Percentiles rank a stretch among this genome's conserved stretches.
Evolutionary conservation across 2,113 vertebrate species (phyloP).

Genomic region (Potamarius usumacintae): DNA sequence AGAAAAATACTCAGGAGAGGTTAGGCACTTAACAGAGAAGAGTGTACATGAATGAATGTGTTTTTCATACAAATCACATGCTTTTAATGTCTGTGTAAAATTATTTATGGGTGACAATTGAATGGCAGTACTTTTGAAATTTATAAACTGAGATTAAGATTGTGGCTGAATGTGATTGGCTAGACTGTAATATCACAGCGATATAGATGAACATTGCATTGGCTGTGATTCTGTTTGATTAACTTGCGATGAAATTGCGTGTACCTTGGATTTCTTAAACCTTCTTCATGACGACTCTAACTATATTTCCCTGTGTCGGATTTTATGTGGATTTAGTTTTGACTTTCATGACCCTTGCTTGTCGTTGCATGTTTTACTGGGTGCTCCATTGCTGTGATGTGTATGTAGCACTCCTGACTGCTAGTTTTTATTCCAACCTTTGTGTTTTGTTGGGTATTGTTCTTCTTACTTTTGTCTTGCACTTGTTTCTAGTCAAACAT

Average conservation of each 20-base stretch:
- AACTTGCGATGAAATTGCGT: neutral
- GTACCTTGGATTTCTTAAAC: neutral
- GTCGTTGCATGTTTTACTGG: neutral
- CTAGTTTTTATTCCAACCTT: slow-evolving; percentile 4
- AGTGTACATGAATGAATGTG: neutral
- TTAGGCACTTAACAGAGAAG: slow-evolving; percentile 50
- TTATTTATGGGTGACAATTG: neutral
- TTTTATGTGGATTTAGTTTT: neutral
- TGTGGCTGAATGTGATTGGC: neutral
- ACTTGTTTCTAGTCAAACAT: neutral
- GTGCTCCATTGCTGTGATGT: neutral
- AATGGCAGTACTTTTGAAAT: neutral
- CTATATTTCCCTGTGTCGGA: neutral
- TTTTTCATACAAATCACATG: neutral
- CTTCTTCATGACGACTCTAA: neutral
- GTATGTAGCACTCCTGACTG: neutral
- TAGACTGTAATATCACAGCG: neutral
- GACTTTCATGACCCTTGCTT: neutral
- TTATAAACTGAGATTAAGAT: neutral
- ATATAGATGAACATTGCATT: neutral
- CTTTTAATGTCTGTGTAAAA: neutral
- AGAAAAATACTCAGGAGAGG: slow-evolving; percentile 60
- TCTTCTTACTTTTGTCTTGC: neutral
- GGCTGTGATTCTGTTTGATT: neutral
- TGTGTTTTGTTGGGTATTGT: neutral